Evolutionary conservation across 64 coral and sea anemone genomes (phyloP).

Genomic region (Montipora efflorescens): DNA sequence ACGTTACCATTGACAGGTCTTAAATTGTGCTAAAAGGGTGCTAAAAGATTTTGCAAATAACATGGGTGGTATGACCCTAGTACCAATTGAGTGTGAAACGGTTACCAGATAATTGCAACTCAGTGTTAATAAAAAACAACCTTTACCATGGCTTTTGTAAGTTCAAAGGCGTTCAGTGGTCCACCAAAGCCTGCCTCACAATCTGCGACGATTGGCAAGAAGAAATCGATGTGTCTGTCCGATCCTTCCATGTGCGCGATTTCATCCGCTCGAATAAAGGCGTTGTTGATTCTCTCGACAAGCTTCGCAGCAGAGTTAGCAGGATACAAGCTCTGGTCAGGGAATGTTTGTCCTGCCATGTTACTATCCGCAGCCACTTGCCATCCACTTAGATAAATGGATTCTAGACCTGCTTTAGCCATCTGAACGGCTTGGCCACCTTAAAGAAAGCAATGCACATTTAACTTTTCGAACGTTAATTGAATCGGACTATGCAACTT

Average conservation of each 20-base stretch:
- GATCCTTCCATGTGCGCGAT: constrained; percentile 82
- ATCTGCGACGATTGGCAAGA: constrained; percentile 88
- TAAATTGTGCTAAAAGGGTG: too few relatives aligned
- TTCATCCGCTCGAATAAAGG: constrained; percentile 81
- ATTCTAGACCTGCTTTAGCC: constrained; percentile 83
- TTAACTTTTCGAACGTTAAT: too few relatives aligned
- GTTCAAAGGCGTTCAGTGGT: constrained; percentile 85
- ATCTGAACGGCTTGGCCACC: constrained; percentile 90
- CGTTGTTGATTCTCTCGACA: constrained; percentile 93
- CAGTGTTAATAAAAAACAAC: neutral
- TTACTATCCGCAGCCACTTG: constrained; percentile 90
- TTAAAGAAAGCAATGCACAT: neutral
- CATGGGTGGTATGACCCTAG: too few relatives aligned
- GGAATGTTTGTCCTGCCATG: constrained; percentile 81
- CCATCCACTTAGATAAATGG: constrained; percentile 94
- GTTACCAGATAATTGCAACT: too few relatives aligned
- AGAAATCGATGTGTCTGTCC: constrained; percentile 70
- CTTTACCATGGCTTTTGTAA: constrained; percentile 86
- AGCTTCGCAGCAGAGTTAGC: constrained; percentile 84
- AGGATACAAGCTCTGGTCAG: constrained; percentile 90
- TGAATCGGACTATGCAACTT: too few relatives aligned
- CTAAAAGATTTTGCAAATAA: too few relatives aligned
- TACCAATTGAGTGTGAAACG: too few relatives aligned
- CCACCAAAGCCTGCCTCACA: constrained; percentile 93
- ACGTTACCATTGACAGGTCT: too few relatives aligned